Percentiles rank a stretch among this genome's conserved stretches.
phyloP scores from a whole-genome alignment of 2,888 invertebrate species.

The Melanchra persicariae region DNA sequence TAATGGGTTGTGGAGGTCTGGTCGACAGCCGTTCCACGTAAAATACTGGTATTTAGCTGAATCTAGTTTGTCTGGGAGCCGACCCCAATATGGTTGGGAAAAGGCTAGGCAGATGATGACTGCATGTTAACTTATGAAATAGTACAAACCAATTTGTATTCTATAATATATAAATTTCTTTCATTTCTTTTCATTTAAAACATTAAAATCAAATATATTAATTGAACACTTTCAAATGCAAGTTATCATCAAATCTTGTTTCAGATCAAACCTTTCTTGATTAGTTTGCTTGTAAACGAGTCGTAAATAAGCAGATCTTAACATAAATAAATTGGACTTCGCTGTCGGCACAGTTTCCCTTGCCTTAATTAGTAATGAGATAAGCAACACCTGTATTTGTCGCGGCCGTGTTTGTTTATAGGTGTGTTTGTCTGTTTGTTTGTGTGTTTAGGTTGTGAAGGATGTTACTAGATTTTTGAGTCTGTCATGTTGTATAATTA shows the following conservation, averaged over 20 bases:
- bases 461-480: not conserved
- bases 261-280: slow-evolving; percentile 51
- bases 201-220: not conserved
- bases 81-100: too few relatives aligned
- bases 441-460: not conserved
- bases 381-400: slow-evolving; percentile 77
- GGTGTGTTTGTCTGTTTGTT: slow-evolving; percentile 26
- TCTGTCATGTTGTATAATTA: not conserved
- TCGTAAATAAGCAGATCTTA: slow-evolving; percentile 66
- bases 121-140: too few relatives aligned
- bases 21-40: too few relatives aligned
- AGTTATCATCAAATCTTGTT: slow-evolving; percentile 31
- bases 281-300: slow-evolving; percentile 39
- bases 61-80: too few relatives aligned
- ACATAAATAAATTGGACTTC: slow-evolving; percentile 63
- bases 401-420: slow-evolving; percentile 64
- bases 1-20: too few relatives aligned
- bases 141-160: too few relatives aligned
- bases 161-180: too few relatives aligned
- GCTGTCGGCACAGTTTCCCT: slow-evolving; percentile 65
- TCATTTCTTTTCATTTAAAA: too few relatives aligned
- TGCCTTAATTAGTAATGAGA: slow-evolving; percentile 74
- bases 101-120: too few relatives aligned
- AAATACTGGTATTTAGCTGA: too few relatives aligned
- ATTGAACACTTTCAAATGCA: slow-evolving; percentile 6